These are phyloP conservation scores for Desoria tigrina DNA, from an alignment of 2,888 invertebrate genomes.

Conservation along the genomic window DNA sequence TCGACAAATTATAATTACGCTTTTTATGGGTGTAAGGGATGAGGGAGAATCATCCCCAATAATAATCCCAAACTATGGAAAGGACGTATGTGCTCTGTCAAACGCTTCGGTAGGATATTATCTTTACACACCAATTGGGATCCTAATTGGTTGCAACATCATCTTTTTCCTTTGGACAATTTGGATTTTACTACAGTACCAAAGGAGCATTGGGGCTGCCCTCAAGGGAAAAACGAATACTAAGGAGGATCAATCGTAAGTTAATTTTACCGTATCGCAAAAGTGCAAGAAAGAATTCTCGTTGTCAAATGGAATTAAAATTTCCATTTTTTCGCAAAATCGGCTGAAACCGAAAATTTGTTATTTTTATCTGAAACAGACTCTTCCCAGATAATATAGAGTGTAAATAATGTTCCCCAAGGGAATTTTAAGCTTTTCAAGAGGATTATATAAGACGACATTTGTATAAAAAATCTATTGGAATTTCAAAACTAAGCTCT, in stretches of 20 bases:
- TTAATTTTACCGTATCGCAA: neutral
- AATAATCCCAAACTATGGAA: slow-evolving; percentile 18
- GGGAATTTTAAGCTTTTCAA: too few species aligned
- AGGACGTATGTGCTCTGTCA: slow-evolving; percentile 8
- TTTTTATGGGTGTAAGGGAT: neutral
- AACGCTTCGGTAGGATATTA: slow-evolving; percentile 15
- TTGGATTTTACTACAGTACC: slow-evolving; percentile 11
- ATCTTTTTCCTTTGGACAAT: slow-evolving; percentile 25
- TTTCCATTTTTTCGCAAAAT: too few species aligned
- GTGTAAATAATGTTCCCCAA: too few species aligned
- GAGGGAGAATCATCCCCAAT: neutral
- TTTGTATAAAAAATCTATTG: too few species aligned
- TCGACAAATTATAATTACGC: too few species aligned
- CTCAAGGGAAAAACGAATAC: slow-evolving; percentile 13
- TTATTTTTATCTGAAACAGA: too few species aligned
- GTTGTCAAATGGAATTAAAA: too few species aligned
- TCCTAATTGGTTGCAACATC: slow-evolving; percentile 14
- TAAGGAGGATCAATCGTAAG: slow-evolving; percentile 25
- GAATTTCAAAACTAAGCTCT: too few species aligned
- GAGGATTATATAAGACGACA: too few species aligned
- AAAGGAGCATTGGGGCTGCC: slow-evolving; percentile 22
- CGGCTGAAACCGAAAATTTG: too few species aligned
- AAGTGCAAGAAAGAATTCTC: too few species aligned
- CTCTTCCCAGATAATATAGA: too few species aligned
- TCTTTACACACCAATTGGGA: slow-evolving; percentile 15